Evolutionary conservation across 2,797 vertebrate species (phyloP).

Genomic region (Glossophaga mutica): DNA sequence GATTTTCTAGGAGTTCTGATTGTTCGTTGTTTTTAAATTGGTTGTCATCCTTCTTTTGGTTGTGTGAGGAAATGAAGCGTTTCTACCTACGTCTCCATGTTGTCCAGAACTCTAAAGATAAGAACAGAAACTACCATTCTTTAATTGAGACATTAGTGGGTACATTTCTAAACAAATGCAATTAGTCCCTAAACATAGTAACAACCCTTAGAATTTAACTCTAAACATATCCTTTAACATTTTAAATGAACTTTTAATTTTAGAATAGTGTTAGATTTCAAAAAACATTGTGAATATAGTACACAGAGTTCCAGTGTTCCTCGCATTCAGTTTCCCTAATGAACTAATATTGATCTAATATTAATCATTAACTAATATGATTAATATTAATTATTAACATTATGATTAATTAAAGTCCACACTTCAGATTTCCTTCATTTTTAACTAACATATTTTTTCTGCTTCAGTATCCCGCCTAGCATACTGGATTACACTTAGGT

Average conservation of each 20-base stretch:
- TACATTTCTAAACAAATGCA: slow-evolving; percentile 45
- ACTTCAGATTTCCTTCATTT: not conserved
- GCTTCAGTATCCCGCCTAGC: not conserved
- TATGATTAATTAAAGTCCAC: not conserved
- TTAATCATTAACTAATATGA: too few relatives aligned
- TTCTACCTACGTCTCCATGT: too few relatives aligned
- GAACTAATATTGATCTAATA: not conserved
- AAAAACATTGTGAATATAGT: not conserved
- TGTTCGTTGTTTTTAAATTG: too few relatives aligned
- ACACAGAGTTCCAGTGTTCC: not conserved
- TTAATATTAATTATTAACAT: too few relatives aligned
- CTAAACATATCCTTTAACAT: not conserved
- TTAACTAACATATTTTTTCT: not conserved
- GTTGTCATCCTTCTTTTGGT: too few relatives aligned
- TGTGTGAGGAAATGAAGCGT: too few relatives aligned
- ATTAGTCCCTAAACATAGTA: slow-evolving; percentile 19
- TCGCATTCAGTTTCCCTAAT: not conserved
- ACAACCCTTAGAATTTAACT: slow-evolving; percentile 25
- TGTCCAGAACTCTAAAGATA: too few relatives aligned
- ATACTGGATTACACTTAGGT: not conserved
- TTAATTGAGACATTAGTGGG: slow-evolving; percentile 20
- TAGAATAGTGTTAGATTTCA: slow-evolving; percentile 14
- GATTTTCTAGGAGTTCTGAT: too few relatives aligned
- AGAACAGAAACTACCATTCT: not conserved
- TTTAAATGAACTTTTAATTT: slow-evolving; percentile 43